Percentiles rank a stretch among this genome's conserved stretches.
Evolutionary conservation across 2,888 invertebrate genomes (phyloP).

Genomic region (Adelognathus sp.): DNA sequence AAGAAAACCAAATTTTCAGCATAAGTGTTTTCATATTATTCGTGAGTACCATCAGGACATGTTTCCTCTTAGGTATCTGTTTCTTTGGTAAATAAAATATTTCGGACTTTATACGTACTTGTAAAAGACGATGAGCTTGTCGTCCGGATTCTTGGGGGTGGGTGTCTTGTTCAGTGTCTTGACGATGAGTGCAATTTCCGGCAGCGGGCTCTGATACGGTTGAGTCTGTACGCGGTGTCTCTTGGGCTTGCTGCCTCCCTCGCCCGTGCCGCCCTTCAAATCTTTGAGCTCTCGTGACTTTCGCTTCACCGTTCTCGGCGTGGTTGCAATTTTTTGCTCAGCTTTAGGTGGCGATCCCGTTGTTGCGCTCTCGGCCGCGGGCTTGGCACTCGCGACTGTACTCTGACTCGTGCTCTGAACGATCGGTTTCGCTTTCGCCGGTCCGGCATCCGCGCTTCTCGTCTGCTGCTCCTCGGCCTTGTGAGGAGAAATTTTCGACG

Average conservation of each 20-base stretch:
- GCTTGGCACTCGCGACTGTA: conserved; percentile 49
- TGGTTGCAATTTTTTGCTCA: conserved; percentile 61
- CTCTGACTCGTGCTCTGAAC: conserved; percentile 9
- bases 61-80: too few relatives aligned
- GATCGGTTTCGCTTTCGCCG: conserved; percentile 34
- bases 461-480: conserved; percentile 51
- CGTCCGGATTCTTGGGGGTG: conserved; percentile 85
- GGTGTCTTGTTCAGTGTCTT: conserved; percentile 86
- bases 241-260: conserved; percentile 82
- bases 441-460: conserved; percentile 40
- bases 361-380: conserved; percentile 48
- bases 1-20: neutral
- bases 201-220: conserved; percentile 91
- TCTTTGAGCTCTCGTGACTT: conserved; percentile 78
- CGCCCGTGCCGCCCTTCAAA: conserved; percentile 68
- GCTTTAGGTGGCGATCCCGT: conserved; percentile 78
- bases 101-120: conserved; percentile 84
- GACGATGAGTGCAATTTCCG: conserved; percentile 89
- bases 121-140: conserved; percentile 93
- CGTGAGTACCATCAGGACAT: too few relatives aligned
- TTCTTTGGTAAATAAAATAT: neutral
- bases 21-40: neutral
- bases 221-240: conserved; percentile 87
- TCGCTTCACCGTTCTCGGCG: conserved; percentile 74
- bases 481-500: conserved; percentile 55